These are phyloP conservation scores for Pachliopta kotzebuea DNA, from an alignment of 2,888 invertebrate species.

Conservation along the genomic window DNA sequence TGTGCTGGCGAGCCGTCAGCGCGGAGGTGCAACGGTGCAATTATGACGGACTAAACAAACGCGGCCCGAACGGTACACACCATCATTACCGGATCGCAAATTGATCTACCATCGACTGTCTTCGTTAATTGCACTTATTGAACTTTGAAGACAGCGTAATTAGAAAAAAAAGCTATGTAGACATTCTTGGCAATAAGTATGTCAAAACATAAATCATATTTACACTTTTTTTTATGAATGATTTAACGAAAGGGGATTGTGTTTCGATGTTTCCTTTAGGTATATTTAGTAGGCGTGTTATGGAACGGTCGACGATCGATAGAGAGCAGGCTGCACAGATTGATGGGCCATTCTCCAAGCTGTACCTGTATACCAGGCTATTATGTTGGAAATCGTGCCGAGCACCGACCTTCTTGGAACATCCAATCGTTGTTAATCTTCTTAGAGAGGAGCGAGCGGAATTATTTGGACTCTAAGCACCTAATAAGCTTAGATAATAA, in stretches of 20 bases:
- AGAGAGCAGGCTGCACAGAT: conserved; percentile 49
- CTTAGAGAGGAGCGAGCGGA: conserved; percentile 68
- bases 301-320: conserved; percentile 58
- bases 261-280: conserved; percentile 38
- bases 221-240: background rate
- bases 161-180: background rate
- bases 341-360: conserved; percentile 65
- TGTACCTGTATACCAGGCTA: conserved; percentile 50
- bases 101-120: conserved; percentile 39
- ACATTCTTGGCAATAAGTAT: background rate
- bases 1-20: conserved; percentile 76
- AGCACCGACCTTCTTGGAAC: conserved; percentile 64
- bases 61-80: conserved; percentile 51
- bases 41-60: conserved; percentile 77
- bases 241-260: conserved; percentile 38
- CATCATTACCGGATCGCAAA: conserved; percentile 52
- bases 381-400: conserved; percentile 56
- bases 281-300: conserved; percentile 35
- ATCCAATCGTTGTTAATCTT: conserved; percentile 79
- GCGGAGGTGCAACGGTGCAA: conserved; percentile 75
- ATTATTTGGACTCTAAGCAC: conserved; percentile 72
- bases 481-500: conserved; percentile 74
- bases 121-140: conserved; percentile 11
- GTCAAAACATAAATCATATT: background rate
- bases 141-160: background rate